Base-by-base conservation (phyloP, 2,888 invertebrate species). In the Catocala nupta region DNA sequence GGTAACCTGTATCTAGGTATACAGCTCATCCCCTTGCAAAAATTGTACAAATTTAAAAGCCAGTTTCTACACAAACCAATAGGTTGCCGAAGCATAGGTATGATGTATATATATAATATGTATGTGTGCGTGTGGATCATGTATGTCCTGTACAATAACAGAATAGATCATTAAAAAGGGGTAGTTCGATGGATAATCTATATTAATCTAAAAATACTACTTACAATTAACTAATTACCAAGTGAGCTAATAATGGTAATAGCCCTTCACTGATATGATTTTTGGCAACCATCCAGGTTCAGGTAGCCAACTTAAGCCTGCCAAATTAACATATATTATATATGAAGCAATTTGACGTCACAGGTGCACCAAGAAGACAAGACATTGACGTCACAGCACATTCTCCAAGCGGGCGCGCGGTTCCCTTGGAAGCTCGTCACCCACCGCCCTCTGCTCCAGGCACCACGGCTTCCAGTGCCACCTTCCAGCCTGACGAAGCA, bases 401-500 rank as follows among this genome's bases (percentile, higher is more conserved):
- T 80, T 97, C 99, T 25, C 99, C 99, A 0, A 97, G 97, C 55
- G 98, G 98, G 11, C 96, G 97, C 51, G 96, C 97, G 0, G 95
- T 97, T 60, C 90, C 91, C 0, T 67, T 94, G 1, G 83, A 90
- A 48, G 82, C 92, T 0, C 87, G 92, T 0, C 93, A 93, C 86
- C 97, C 98, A 0, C 96, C 98, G n/a, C 96, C 96, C 49, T 97
- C 97, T 70, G 96, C 97, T n/a, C 97, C 97, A 51, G 98, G 98
- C 60, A 97, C 98, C 58, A 99, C 94, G 0, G 93, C 93, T 36
- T 94, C 98, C 85, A 98, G 98, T 75, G 99, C 99, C 73, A 99
- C 98, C 80, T 99, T 99, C 90, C 98, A 99, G 85, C 99, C 99
- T 0, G 98, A 98, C 80, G 99, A 99, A 93, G 97, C 98, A 45